Evolutionary conservation across 2,888 invertebrate genomes (phyloP), one percentile per base, ranked within the genome.

Genomic region (Tuberolachnus salignus): DNA sequence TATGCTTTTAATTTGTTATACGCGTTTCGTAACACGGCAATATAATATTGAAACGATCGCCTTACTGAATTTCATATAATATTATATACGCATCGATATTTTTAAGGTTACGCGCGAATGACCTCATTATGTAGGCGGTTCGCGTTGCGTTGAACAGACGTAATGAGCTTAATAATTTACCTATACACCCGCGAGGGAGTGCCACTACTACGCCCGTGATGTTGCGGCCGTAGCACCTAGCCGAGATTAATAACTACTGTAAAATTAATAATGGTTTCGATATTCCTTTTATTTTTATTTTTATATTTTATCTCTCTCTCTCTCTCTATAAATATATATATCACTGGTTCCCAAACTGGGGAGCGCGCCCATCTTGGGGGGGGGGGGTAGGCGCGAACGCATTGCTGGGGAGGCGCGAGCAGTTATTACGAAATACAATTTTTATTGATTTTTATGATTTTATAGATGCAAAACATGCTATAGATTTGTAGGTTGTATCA

Each of bases 401-500:
- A n/a, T n/a, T n/a, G n/a, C n/a, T n/a, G n/a, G n/a, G n/a, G n/a
- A n/a, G n/a, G n/a, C n/a, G n/a, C n/a, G n/a, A n/a, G n/a, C n/a
- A n/a, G n/a, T n/a, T n/a, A n/a, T n/a, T n/a, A n/a, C n/a, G n/a
- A n/a, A n/a, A n/a, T n/a, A n/a, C n/a, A n/a, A n/a, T n/a, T n/a
- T n/a, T n/a, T n/a, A n/a, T n/a, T n/a, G n/a, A n/a, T n/a, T n/a
- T n/a, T n/a, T n/a, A n/a, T n/a, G n/a, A n/a, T n/a, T n/a, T n/a
- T n/a, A n/a, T n/a, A n/a, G n/a, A n/a, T n/a, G n/a, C n/a, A 78
- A 81, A 82, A 67, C 81, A 82, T 23, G 82, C 81, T 74, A 66
- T 83, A 34, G 75, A 82, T 16, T 57, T 81, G 59, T 81, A 83
- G 70, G 82, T 80, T 64, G 61, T 71, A 63, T 73, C 82, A 16